phyloP scores from a whole-genome alignment of 2,888 invertebrate species.

The Seladonia tumulorum region DNA sequence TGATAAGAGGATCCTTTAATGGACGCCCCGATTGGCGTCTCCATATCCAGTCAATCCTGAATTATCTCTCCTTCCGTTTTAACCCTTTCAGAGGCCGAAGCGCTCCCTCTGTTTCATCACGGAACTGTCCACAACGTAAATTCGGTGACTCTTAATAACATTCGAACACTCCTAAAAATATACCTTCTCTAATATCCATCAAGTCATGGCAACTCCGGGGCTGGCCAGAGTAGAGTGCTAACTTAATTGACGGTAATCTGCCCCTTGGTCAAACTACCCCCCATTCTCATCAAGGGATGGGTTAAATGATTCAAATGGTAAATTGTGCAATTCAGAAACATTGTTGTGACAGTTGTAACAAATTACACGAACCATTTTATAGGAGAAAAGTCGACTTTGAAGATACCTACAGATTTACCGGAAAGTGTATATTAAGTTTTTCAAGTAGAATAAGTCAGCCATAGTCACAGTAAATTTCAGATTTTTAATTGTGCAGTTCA shows the following conservation, averaged over 20 bases:
- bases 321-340: too few species aligned
- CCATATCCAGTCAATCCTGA: slow-evolving; percentile 11
- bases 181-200: too few species aligned
- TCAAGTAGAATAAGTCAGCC: too few species aligned
- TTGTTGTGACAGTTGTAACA: too few species aligned
- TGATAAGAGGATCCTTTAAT: slow-evolving; percentile 31
- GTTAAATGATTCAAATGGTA: neutral
- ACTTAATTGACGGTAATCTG: slow-evolving; percentile 52
- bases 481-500: too few species aligned
- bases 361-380: too few species aligned
- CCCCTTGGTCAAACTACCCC: neutral
- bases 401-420: too few species aligned
- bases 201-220: slow-evolving; percentile 54
- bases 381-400: too few species aligned
- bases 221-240: slow-evolving; percentile 53
- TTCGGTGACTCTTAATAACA: too few species aligned
- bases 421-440: too few species aligned
- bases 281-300: neutral
- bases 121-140: neutral
- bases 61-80: slow-evolving; percentile 4
- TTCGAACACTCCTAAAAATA: too few species aligned
- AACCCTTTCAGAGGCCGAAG: neutral
- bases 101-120: neutral
- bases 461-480: too few species aligned
- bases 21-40: slow-evolving; percentile 3